Evolutionary conservation across 2,113 vertebrate genomes (phyloP).

Genomic region (Corythoichthys haematopterus): DNA sequence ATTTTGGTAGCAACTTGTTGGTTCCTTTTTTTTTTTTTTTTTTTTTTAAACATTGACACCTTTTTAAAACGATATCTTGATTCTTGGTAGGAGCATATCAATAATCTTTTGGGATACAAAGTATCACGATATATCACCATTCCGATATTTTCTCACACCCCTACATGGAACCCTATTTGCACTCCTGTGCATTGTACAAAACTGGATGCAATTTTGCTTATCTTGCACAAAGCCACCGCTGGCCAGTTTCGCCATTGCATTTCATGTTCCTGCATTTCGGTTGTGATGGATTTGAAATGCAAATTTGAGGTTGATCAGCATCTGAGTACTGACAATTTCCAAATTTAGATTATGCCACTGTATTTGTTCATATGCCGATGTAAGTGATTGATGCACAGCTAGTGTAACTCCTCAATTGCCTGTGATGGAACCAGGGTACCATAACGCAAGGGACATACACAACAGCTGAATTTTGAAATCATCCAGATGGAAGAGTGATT

Average conservation of each 20-base stretch:
- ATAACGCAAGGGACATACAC: slow-evolving; percentile 1
- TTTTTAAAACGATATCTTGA: too few species aligned
- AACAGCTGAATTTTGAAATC: slow-evolving; percentile 47
- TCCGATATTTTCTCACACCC: too few species aligned
- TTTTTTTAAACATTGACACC: too few species aligned
- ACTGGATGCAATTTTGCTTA: background rate
- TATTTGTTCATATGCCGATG: background rate
- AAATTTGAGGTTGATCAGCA: background rate
- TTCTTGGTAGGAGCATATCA: too few species aligned
- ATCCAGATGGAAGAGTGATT: slow-evolving; percentile 62
- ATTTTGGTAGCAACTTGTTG: too few species aligned
- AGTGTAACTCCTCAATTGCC: slow-evolving; percentile 21
- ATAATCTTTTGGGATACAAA: too few species aligned
- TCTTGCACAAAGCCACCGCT: background rate
- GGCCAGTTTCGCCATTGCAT: background rate
- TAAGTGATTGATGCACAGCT: background rate
- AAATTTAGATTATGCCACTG: background rate
- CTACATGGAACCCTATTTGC: background rate
- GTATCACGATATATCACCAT: too few species aligned
- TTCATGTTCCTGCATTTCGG: background rate
- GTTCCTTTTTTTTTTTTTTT: too few species aligned
- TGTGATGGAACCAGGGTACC: slow-evolving; percentile 9
- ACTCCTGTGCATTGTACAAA: background rate
- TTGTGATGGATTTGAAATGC: background rate
- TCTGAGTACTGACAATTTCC: background rate